A percentile compares a stretch with the other conserved stretches of the same genome.
Conservation (phyloP, 2,113 vertebrate genomes). For the Aegotheles bennettii region DNA sequence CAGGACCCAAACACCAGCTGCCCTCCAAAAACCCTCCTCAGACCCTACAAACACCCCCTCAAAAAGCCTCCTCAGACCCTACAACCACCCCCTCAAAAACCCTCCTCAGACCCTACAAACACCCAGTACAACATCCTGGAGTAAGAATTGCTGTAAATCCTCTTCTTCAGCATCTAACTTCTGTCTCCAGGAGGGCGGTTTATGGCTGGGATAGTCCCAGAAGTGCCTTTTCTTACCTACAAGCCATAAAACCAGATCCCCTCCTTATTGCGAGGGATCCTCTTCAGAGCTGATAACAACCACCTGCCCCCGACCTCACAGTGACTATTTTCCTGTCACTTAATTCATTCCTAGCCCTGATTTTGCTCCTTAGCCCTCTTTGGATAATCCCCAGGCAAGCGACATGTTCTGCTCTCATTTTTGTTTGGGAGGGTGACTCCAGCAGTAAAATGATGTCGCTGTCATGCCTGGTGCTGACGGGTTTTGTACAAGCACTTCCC, state of each 20-base stretch:
- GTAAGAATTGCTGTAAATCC: neutral
- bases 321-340: neutral
- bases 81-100: too few species aligned
- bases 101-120: too few species aligned
- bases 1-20: accelerated
- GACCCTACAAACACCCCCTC: neutral
- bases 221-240: neutral
- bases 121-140: accelerated
- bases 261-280: neutral
- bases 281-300: neutral
- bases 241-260: neutral
- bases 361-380: neutral
- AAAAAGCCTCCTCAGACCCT: neutral
- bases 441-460: neutral
- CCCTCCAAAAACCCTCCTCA: neutral
- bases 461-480: neutral
- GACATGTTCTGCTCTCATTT: neutral
- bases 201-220: neutral
- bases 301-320: accelerated
- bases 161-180: neutral
- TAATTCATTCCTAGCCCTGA: neutral
- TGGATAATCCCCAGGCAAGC: neutral
- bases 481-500: neutral
- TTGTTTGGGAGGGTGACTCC: neutral
- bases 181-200: neutral